These are phyloP conservation scores for Cyanoramphus novaezelandiae DNA, from an alignment of 2,113 vertebrate species.

Conservation along the genomic window DNA sequence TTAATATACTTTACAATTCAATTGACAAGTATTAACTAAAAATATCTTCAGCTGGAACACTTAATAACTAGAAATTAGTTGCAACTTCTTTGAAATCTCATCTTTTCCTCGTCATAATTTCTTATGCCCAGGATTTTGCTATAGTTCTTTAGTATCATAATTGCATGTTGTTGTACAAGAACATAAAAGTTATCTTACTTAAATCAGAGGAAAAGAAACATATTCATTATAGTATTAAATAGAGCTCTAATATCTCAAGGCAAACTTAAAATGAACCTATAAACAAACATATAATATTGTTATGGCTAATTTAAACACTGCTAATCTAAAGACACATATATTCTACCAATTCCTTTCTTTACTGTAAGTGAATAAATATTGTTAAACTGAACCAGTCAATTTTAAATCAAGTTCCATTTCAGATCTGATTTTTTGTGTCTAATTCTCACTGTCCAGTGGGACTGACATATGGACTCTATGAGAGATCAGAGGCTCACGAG, in stretches of 20 bases:
- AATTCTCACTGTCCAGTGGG: not conserved
- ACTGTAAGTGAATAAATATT: not conserved
- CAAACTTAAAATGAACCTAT: constrained; percentile 16
- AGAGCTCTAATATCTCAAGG: constrained; percentile 18
- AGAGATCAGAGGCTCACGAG: not conserved
- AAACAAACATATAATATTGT: not conserved
- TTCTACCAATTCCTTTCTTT: not conserved
- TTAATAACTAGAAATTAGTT: constrained; percentile 11
- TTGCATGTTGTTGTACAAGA: not conserved
- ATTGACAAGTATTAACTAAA: constrained; percentile 40
- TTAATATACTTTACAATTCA: constrained; percentile 19
- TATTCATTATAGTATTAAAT: constrained; percentile 15
- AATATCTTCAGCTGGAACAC: not conserved
- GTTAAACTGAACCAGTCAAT: not conserved
- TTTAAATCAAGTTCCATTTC: not conserved
- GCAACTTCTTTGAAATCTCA: not conserved
- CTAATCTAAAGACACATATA: not conserved
- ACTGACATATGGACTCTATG: not conserved
- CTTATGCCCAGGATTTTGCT: not conserved
- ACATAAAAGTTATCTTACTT: not conserved
- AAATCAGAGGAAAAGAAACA: not conserved
- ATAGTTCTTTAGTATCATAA: constrained; percentile 17
- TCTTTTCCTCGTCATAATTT: not conserved
- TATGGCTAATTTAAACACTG: not conserved
- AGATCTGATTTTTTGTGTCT: not conserved